Evolutionary conservation across 2,888 invertebrate genomes (phyloP), one percentile per base, ranked within the genome.

Genomic region (Hemaris fuciformis): DNA sequence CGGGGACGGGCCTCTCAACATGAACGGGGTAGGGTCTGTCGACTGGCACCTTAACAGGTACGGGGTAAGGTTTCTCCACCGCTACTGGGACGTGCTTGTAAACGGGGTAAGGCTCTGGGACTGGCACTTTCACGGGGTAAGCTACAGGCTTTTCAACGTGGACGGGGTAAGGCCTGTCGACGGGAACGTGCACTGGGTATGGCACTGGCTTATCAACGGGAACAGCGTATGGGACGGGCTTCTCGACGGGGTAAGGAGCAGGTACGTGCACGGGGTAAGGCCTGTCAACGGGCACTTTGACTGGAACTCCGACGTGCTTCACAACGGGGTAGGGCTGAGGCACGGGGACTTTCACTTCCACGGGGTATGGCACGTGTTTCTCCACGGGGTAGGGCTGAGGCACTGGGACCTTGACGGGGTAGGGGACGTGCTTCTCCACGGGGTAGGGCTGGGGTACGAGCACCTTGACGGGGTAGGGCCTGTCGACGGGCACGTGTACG

Each of bases 341-440:
- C 3, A 96, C 95, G 81, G 94, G 95, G 41, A 96, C 96, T 84
- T 96, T 96, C 43, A 95, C 94, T 82, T 94, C 94, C 6, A 96
- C 96, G 68, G 95, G 95, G 79, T 94, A 94, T 76, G 95, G 95
- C 76, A 95, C 94, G 81, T 91, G 95, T 90, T 95, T 96, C 84
- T 95, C 95, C 71, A 96, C 96, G 77, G 96, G 96, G 91, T 96
- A 96, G 73, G 96, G 96, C 73, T 94, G 94, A 72, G 96, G 96
- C 62, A 96, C 95, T 65, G 93, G 95, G 57, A 96, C 95, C 91
- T 96, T 95, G 15, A 97, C 95, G 73, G 96, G 96, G 82, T 94
- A 94, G 38, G 94, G 96, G 13, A 96, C 85, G 81, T 94, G 94
- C 84, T 96, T 96, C 85, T 96, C 96, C 18, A 96, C 96, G 68